Percentiles rank a stretch among this genome's conserved stretches.
Evolutionary conservation across 2,113 vertebrate genomes (phyloP).

Genomic region (Poicephalus meyeri): DNA sequence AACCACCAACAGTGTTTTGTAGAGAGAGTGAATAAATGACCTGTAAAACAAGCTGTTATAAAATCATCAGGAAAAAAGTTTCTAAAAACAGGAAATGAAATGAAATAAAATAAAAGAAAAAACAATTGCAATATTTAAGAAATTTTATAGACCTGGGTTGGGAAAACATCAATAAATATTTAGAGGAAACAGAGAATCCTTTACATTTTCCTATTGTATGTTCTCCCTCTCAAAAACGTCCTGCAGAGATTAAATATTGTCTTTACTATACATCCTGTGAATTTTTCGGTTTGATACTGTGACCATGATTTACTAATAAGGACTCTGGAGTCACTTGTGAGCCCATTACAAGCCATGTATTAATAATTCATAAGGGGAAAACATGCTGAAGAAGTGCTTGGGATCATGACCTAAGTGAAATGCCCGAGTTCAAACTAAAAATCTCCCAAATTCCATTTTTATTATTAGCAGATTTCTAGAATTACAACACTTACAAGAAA

Average conservation of each 20-base stretch:
- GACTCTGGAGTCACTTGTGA: slow-evolving; percentile 53
- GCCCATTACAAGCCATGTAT: slow-evolving; percentile 41
- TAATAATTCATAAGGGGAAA: slow-evolving; percentile 74
- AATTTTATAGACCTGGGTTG: neutral
- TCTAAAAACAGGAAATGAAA: neutral
- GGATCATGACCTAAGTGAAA: slow-evolving; percentile 62
- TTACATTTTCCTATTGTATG: neutral
- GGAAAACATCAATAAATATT: neutral
- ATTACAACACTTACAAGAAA: slow-evolving; percentile 52
- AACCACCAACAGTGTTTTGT: neutral
- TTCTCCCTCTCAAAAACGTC: neutral
- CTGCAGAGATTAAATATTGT: neutral
- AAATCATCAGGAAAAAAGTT: neutral
- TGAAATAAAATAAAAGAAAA: neutral
- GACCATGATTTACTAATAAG: slow-evolving; percentile 57
- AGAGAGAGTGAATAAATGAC: neutral
- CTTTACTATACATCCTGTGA: neutral
- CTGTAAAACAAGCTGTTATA: neutral
- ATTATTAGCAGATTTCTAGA: slow-evolving; percentile 52
- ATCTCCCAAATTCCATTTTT: slow-evolving; percentile 56
- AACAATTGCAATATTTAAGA: neutral
- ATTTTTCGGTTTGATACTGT: slow-evolving; percentile 44
- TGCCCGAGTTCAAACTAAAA: slow-evolving; percentile 39
- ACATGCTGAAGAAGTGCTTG: slow-evolving; percentile 51
- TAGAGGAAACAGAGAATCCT: neutral